Base-by-base conservation (phyloP, 2,888 invertebrate genomes). In the Odontocerum albicorne region DNA sequence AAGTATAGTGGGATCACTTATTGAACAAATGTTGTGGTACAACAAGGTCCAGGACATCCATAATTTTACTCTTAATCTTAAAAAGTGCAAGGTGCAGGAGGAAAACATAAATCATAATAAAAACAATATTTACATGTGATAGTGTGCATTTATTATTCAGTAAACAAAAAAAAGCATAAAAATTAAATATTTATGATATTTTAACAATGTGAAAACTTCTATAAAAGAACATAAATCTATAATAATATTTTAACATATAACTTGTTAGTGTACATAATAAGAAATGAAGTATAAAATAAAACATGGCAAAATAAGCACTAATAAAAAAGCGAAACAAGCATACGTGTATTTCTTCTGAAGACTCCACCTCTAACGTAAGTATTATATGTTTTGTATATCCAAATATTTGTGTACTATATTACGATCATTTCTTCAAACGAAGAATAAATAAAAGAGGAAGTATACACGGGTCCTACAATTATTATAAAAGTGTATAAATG, bases 101-200 rank as follows among this genome's bases (percentile, higher is more conserved):
- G 44, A 32, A 42, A 35, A 40, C 10, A 27, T 19, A 40, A 40
- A 40, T 16, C 19, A 50, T 31, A 49, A 43, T 45, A 52, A 55
- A 32, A 20, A 36, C 45, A 42, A 57, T 35, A 19, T 19, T 36
- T 36, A 13, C 16, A 42, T 46, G 47, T 55, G 54, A 58, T 45
- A 55, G 58, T 58, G 58, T 58, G 58, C 58, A 27, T 52, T 47
- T 57, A 50, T 55, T 55, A 39, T 35, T 38, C 45, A 50, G 19
- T 35, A 15, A 15, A 32, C 12, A 22, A 54, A 38, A 47, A 54
- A 53, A 49, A 53, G 49, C 47, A 53, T 46, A 52, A 47, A 19
- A 40, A 49, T 32, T 33, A 56, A 42, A 44, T 32, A 49, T 16
- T 51, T 35, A 12, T 32, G 7, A 12, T 17, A 31, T 32, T 15